Evolutionary conservation across 2,797 vertebrate genomes (phyloP), one percentile per base, ranked within the genome.

Genomic region (Chelon auratus): DNA sequence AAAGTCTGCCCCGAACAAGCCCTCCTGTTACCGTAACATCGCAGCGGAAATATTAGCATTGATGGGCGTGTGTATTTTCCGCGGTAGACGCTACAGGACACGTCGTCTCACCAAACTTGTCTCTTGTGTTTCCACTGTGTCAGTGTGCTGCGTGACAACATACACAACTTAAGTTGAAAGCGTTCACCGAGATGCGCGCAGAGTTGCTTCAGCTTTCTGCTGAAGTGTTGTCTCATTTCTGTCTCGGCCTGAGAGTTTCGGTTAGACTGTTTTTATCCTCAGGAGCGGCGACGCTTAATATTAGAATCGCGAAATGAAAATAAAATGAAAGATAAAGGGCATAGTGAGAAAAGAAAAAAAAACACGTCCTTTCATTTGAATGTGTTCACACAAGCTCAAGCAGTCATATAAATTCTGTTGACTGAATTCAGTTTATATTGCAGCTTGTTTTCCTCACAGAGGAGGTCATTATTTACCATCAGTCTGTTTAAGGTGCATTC

Each of bases 11-110:
- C 78, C 60, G 75, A 84, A 66, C 45, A 8, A 72, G 77, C 60
- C 52, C 47, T 17, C 9, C 14, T 82, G 81, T 86, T 83, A 71
- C 80, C 61, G 80, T 79, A 66, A 83, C 65, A 58, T 1, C 52
- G 64, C 30, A 63, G 83, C 88, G 91, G 91, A 91, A 91, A 91
- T 64, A 60, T 45, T 45, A 22, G 66, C 48, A 71, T 18, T 58
- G 45, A 58, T 18, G 62, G 24, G 62, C 43, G 74, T 52, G 54
- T 42, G 62, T 2, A 55, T 22, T 84, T 91, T 90, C 88, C 88
- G 76, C 74, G 75, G 84, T 51, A 30, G 53, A 69, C 48, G 53
- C 75, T 58, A 36, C 48, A 57, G 71, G 77, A 74, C 78, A 56
- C 81, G 80, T 69, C 67, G 52, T 67, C 75, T 71, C 80, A 61